Conservation (phyloP, 2,888 invertebrate genomes). For the Archips xylosteana region DNA sequence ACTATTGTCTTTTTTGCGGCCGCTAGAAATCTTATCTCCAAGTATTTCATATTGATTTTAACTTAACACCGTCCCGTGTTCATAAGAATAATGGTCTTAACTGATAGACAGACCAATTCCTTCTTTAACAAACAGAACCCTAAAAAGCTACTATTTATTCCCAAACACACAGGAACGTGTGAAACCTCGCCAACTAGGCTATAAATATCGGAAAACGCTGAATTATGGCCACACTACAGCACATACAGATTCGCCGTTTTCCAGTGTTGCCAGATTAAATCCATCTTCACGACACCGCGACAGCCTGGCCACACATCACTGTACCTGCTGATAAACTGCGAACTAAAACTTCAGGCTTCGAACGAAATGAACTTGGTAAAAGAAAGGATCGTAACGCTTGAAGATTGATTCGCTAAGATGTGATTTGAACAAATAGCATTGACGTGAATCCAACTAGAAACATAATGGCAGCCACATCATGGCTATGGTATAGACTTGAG, state of each 20-base stretch:
- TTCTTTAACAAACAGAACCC: background rate
- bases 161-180: conserved; percentile 65
- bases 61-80: too few relatives aligned
- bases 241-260: conserved; percentile 60
- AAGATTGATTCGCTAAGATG: background rate
- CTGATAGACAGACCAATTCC: too few relatives aligned
- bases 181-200: conserved; percentile 67
- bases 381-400: background rate
- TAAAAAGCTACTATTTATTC: conserved; percentile 48
- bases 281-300: conserved; percentile 21
- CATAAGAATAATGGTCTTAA: too few relatives aligned
- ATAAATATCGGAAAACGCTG: conserved; percentile 73
- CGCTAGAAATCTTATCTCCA: too few relatives aligned
- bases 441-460: too few relatives aligned
- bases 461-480: too few relatives aligned
- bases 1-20: too few relatives aligned
- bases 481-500: too few relatives aligned
- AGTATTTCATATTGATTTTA: too few relatives aligned
- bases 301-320: conserved; percentile 9
- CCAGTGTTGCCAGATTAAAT: conserved; percentile 47
- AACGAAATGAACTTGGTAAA: conserved; percentile 12
- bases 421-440: too few relatives aligned
- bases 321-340: conserved; percentile 1
- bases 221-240: conserved; percentile 66
- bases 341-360: background rate